Conservation (phyloP, 2,888 invertebrate genomes). For the Drosophila borborema region DNA sequence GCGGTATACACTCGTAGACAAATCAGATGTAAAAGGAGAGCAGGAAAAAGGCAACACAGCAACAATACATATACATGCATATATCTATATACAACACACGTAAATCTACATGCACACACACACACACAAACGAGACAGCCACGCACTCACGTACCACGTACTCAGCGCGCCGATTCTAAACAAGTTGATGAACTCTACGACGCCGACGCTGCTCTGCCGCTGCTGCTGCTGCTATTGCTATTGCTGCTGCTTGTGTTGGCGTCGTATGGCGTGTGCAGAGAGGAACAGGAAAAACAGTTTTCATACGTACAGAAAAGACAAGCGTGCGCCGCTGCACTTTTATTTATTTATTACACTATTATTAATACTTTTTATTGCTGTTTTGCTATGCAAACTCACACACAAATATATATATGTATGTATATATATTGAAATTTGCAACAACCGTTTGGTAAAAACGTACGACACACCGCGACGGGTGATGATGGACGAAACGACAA, state of each 20-base stretch:
- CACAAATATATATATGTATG: slow-evolving; percentile 30
- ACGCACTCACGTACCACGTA: slow-evolving; percentile 75
- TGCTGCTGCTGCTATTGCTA: slow-evolving; percentile 15
- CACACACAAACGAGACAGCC: slow-evolving; percentile 49
- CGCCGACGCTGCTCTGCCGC: slow-evolving; percentile 41
- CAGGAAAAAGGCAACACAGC: slow-evolving; percentile 44
- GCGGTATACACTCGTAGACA: slow-evolving; percentile 59
- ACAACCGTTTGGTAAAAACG: slow-evolving; percentile 50
- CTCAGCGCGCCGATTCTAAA: slow-evolving; percentile 75
- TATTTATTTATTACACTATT: slow-evolving; percentile 49
- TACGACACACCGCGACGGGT: slow-evolving; percentile 43
- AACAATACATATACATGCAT: slow-evolving; percentile 35
- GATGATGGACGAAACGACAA: slow-evolving; percentile 50
- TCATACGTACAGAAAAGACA: slow-evolving; percentile 35
- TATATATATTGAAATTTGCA: slow-evolving; percentile 37
- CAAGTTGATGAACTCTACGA: slow-evolving; percentile 82
- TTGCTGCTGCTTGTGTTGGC: slow-evolving; percentile 38
- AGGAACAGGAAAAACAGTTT: slow-evolving; percentile 58
- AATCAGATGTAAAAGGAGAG: slow-evolving; percentile 53
- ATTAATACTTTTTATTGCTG: slow-evolving; percentile 64
- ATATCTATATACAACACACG: slow-evolving; percentile 26
- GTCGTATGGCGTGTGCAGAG: slow-evolving; percentile 35
- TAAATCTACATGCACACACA: slow-evolving; percentile 25
- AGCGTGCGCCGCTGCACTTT: slow-evolving; percentile 39
- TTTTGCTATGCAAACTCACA: slow-evolving; percentile 47